A percentile compares a stretch with the other conserved stretches of the same genome.
These are phyloP conservation scores for Cheirogaleus medius DNA, from an alignment of 2,113 vertebrate genomes.

Conservation along the genomic window DNA sequence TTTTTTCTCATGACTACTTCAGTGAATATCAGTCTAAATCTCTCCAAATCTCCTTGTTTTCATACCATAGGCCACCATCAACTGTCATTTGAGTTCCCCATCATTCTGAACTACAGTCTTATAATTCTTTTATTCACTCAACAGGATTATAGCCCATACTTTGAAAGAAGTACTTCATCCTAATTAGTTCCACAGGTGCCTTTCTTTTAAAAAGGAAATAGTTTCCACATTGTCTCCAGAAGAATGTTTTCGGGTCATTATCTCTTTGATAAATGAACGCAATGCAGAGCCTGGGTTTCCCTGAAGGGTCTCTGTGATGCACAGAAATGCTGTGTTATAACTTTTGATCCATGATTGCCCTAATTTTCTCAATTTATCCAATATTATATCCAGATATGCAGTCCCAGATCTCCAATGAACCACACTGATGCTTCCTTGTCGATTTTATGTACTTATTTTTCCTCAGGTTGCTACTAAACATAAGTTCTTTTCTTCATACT, in stretches of 20 bases:
- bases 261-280: slow-evolving; percentile 80
- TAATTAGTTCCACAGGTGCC: slow-evolving; percentile 86
- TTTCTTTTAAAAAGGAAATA: slow-evolving; percentile 69
- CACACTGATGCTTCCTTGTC: slow-evolving; percentile 69
- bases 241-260: slow-evolving; percentile 83
- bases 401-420: slow-evolving; percentile 72
- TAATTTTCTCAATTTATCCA: slow-evolving; percentile 79
- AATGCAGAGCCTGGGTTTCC: slow-evolving; percentile 66
- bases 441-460: slow-evolving; percentile 79
- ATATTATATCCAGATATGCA: slow-evolving; percentile 71
- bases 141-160: slow-evolving; percentile 73
- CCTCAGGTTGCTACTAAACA: slow-evolving; percentile 72
- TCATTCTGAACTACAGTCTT: slow-evolving; percentile 61
- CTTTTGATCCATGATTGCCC: slow-evolving; percentile 76
- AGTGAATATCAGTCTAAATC: background rate
- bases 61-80: slow-evolving; percentile 11
- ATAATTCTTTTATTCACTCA: slow-evolving; percentile 80
- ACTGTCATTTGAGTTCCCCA: background rate
- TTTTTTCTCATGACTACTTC: background rate
- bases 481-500: slow-evolving; percentile 56
- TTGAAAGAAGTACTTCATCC: slow-evolving; percentile 80
- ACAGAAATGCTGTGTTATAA: slow-evolving; percentile 70
- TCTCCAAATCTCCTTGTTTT: slow-evolving; percentile 32
- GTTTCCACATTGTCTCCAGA: slow-evolving; percentile 73
- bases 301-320: slow-evolving; percentile 69